Base-by-base conservation (phyloP, 2,888 invertebrate species). In the Eristalis intricaria region DNA sequence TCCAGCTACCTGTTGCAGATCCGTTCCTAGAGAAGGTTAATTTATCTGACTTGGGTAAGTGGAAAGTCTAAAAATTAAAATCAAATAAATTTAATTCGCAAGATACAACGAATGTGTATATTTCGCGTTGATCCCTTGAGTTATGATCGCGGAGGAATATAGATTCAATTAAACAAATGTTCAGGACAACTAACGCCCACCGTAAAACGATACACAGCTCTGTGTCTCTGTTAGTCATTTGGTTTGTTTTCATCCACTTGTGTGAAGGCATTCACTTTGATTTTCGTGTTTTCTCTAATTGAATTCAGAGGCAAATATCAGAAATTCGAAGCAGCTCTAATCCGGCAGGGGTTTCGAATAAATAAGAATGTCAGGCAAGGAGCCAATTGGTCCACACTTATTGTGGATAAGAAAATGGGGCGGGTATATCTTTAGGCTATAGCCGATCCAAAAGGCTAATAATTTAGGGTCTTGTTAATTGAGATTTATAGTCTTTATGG, bases 11-110 rank as follows among this genome's bases (percentile, higher is more conserved):
- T 83, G 97, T 97, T 73, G 97, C 97, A 70, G 98, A 98, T 94
- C 98, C 98, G 65, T 98, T 98, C 94, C 93, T 98, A 94, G 98
- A 97, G 93, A 98, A 97, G 95, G 96, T 96, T 90, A 96, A 95
- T 92, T 93, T 96, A 90, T 95, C 96, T 69, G 96, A 96, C 94
- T 94, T 96, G 90, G 96, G 96, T 97, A 93, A 96, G 96, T 95
- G 40, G 4, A 50, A 64, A 68, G 4, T 68, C 38, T 40, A n/a
- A n/a, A 43, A 43, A 19, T 50, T 50, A 19, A 19, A 43, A n/a
- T 8, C 50, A 29, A 63, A 63, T 29, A 63, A 63, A 63, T 10
- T 63, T 29, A 63, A 32, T 32, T 29, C n/a, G 32, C 63, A 50
- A 8, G 8, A n/a, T n/a, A 43, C 15, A 40, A 32, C 32, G 32